Conservation (phyloP, 2,113 vertebrate species). For the Stegostoma tigrinum region DNA sequence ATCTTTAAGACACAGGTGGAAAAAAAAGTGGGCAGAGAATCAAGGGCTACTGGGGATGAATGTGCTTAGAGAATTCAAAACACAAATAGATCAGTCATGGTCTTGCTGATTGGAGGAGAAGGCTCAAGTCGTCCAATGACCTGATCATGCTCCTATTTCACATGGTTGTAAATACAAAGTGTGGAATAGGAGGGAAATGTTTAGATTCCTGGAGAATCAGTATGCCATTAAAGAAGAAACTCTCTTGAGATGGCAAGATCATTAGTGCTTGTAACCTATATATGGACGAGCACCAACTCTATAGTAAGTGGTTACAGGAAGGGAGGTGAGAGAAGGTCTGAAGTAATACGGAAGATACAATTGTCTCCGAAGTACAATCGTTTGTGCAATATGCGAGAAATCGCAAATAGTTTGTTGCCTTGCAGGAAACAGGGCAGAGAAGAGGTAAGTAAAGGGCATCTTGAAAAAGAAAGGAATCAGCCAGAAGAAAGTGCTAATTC, state of each 20-base stretch:
- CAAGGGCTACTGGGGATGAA: no score
- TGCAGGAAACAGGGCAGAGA: neutral
- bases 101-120: no score
- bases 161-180: neutral
- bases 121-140: no score
- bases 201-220: neutral
- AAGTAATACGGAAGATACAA: neutral
- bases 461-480: neutral
- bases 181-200: neutral
- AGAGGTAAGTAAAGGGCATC: neutral
- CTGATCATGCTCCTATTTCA: no score
- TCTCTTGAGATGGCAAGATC: neutral
- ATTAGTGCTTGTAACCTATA: neutral
- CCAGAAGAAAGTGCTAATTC: neutral
- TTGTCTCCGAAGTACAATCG: neutral
- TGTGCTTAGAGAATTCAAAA: no score
- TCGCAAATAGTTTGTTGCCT: neutral
- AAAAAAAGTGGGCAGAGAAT: no score
- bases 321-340: neutral
- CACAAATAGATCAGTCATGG: no score
- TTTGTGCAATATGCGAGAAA: neutral
- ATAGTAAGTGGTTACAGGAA: neutral
- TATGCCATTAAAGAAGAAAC: neutral
- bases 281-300: neutral
- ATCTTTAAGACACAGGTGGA: no score